Evolutionary conservation across 1,140 invertebrate genomes (phyloP).

Genomic region (Ceratina calcarata): DNA sequence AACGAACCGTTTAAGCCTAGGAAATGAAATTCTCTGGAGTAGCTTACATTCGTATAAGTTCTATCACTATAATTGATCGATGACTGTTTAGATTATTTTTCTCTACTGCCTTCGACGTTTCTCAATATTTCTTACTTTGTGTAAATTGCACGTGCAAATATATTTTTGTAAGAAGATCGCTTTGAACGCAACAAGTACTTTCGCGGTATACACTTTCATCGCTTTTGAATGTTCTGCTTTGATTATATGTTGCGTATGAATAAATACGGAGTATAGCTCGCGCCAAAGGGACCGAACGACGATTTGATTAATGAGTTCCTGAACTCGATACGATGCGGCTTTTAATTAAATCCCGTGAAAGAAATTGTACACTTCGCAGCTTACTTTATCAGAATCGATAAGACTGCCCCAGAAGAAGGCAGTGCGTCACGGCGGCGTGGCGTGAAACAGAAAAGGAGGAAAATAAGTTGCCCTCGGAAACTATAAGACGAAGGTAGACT

Average conservation of each 20-base stretch:
- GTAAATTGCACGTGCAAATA: too few species aligned
- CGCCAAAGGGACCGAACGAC: not conserved
- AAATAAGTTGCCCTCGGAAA: not conserved
- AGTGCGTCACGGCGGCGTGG: too few species aligned
- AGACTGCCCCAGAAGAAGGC: slow-evolving; percentile 11
- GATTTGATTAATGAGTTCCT: slow-evolving; percentile 29
- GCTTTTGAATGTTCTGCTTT: not conserved
- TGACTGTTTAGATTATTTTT: not conserved
- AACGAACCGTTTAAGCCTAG: slow-evolving; percentile 7
- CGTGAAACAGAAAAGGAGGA: too few species aligned
- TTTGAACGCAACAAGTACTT: too few species aligned
- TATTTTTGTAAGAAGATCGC: too few species aligned
- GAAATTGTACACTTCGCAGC: slow-evolving; percentile 18
- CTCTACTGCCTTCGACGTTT: too few species aligned
- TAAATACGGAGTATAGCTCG: too few species aligned
- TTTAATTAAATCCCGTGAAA: slow-evolving; percentile 35
- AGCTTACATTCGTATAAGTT: too few species aligned
- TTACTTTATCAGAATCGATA: slow-evolving; percentile 37
- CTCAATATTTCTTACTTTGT: too few species aligned
- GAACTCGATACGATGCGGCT: not conserved
- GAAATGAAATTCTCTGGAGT: not conserved
- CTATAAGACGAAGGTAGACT: not conserved
- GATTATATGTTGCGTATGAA: not conserved
- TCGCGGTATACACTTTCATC: not conserved
- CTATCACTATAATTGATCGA: not conserved